phyloP scores from a whole-genome alignment of 2,888 invertebrate genomes.

The Frankliniella intonsa region DNA sequence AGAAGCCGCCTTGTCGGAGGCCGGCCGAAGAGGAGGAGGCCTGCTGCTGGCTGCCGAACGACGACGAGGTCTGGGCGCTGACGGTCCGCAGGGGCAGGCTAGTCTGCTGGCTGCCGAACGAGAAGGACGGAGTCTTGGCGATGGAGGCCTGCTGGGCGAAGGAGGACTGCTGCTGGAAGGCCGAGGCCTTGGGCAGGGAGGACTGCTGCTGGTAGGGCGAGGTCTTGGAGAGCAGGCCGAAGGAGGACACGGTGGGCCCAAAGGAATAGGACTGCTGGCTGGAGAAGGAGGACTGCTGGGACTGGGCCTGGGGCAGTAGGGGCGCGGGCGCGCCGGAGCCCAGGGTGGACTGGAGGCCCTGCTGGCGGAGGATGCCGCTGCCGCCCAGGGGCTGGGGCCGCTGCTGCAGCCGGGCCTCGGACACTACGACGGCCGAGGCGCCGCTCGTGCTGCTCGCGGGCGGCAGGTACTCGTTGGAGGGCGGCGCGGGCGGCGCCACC shows the following conservation, averaged over 20 bases:
- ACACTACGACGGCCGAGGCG: not conserved
- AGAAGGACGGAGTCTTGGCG: not conserved
- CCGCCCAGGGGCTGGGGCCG: conserved; percentile 1
- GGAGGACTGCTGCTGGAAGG: not conserved
- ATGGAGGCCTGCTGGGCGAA: not conserved
- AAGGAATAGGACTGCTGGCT: not conserved
- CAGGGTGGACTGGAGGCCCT: conserved; percentile 8
- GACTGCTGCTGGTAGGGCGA: not conserved
- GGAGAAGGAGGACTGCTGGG: not conserved
- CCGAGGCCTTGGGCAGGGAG: not conserved
- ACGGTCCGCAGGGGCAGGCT: not conserved
- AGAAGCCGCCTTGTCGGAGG: conserved; percentile 15
- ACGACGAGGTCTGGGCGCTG: not conserved
- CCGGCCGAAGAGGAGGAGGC: not conserved
- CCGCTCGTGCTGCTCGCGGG: conserved; percentile 26
- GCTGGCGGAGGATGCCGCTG: conserved; percentile 4
- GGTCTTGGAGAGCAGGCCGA: not conserved
- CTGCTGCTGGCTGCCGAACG: conserved; percentile 16
- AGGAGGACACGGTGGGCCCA: not conserved
- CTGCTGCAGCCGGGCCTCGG: conserved; percentile 18
- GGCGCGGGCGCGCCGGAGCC: conserved; percentile 7
- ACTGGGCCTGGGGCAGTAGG: not conserved
- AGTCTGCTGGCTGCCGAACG: not conserved
- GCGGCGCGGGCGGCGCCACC: conserved; percentile 25
- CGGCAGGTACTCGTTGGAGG: conserved; percentile 28